Base-by-base conservation (phyloP, 2,888 invertebrate species). In the Xestoiulus laeticollis region DNA sequence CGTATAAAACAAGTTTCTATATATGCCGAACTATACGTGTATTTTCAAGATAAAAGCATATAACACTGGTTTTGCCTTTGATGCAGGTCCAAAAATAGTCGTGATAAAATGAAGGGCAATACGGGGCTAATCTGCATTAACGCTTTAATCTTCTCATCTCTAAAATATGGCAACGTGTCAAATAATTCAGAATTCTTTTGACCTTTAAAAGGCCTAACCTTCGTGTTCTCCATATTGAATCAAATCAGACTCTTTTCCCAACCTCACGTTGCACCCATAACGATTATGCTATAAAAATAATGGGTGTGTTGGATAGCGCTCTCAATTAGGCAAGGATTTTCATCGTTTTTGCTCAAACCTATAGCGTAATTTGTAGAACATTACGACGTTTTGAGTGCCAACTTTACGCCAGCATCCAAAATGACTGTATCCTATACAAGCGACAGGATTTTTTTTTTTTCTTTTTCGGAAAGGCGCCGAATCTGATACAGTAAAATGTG, bases 281-380 rank as follows among this genome's bases (percentile, higher is more conserved):
- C 78, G 78, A 78, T 78, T 78, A 78, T 78, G 78, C 78, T 26
- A 78, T 78, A 78, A 78, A 78, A 32, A 30, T 78, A 78, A 78
- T 78, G 78, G 78, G 78, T 78, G 78, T 78, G 78, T 78, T 78
- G 78, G 78, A 78, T 78, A 26, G 78, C 78, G 30, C 78, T 78
- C 78, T 78, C 78, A 78, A 78, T 78, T 78, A 78, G 78, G 78
- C 30, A 78, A 78, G 78, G 78, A 78, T 78, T 78, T 78, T 30
- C 78, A 78, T 26, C 78, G 30, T 78, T 78, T 78, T 78, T 78
- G 78, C 78, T 26, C 78, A 30, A 78, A 78, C 30, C 78, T 78
- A 78, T 78, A 32, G 78, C 78, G 30, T 78, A 78, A 78, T 78
- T 78, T 78, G 78, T 78, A 78, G 30, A 32, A 78, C 30, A 78